Conservation (phyloP, 2,888 invertebrate species). For the Didymodactylos carnosus region DNA sequence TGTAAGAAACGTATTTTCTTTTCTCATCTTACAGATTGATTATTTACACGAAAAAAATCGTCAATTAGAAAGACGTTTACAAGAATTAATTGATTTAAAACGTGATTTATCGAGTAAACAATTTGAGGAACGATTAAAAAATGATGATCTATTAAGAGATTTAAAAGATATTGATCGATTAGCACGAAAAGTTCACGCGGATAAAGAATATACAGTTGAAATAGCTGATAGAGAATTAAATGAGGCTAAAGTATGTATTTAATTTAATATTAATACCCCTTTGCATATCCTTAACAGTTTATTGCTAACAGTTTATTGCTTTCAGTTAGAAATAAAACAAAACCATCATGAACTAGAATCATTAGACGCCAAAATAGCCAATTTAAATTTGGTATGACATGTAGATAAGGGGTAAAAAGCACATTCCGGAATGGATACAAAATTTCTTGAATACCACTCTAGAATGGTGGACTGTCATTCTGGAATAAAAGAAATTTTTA, state of each 20-base stretch:
- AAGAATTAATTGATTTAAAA: conserved; percentile 19
- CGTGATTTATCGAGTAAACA: conserved; percentile 18
- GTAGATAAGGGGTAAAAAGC: too few relatives aligned
- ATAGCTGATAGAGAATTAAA: conserved; percentile 27
- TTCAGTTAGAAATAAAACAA: conserved; percentile 24
- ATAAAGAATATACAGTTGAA: conserved; percentile 25
- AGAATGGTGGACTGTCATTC: too few relatives aligned
- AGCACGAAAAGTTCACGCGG: conserved; percentile 25
- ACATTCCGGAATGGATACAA: too few relatives aligned
- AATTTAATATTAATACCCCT: not conserved
- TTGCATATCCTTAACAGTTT: not conserved
- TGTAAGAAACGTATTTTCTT: not conserved
- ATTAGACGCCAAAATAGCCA: conserved; percentile 24
- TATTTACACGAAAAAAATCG: conserved; percentile 31
- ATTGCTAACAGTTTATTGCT: too few relatives aligned
- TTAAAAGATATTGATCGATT: conserved; percentile 25
- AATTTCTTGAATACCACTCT: too few relatives aligned
- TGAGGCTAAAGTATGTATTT: conserved; percentile 24
- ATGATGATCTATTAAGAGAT: conserved; percentile 22
- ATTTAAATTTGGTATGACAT: conserved; percentile 20
- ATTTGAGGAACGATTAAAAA: conserved; percentile 16
- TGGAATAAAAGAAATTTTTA: too few relatives aligned
- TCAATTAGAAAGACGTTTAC: conserved; percentile 27
- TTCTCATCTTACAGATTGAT: conserved; percentile 25
- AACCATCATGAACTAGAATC: conserved; percentile 28